Conservation (phyloP, 2,888 invertebrate genomes). For the Bombylius discolor region DNA sequence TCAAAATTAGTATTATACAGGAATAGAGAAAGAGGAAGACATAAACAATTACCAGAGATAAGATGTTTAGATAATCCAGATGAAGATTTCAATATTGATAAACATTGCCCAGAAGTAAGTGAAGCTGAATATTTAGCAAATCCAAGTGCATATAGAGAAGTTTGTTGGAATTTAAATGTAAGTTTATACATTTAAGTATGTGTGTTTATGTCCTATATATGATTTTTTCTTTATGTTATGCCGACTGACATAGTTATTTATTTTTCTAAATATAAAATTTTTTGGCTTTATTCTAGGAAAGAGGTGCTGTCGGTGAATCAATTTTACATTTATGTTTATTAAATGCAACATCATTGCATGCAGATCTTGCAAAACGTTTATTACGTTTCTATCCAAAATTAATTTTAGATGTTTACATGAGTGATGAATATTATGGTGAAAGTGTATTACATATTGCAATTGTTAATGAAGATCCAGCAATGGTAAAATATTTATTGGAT, state of each 20-base stretch:
- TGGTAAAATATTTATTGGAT: slow-evolving; percentile 90
- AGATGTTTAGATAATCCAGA: slow-evolving; percentile 72
- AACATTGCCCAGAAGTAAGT: slow-evolving; percentile 54
- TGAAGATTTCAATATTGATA: slow-evolving; percentile 71
- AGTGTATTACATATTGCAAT: slow-evolving; percentile 94
- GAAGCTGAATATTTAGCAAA: slow-evolving; percentile 49
- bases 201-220: background rate
- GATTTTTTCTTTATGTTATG: background rate
- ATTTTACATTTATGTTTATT: slow-evolving; percentile 86
- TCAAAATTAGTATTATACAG: slow-evolving; percentile 74
- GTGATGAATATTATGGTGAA: slow-evolving; percentile 96
- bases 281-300: slow-evolving; percentile 40
- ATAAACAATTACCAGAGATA: slow-evolving; percentile 65
- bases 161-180: slow-evolving; percentile 80
- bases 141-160: slow-evolving; percentile 62
- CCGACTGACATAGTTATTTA: no score
- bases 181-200: slow-evolving; percentile 8
- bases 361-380: slow-evolving; percentile 84
- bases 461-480: slow-evolving; percentile 94
- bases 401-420: slow-evolving; percentile 90
- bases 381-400: slow-evolving; percentile 87
- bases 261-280: no score
- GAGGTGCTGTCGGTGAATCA: slow-evolving; percentile 93
- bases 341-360: slow-evolving; percentile 80
- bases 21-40: slow-evolving; percentile 70